These are phyloP conservation scores for Sitta europaea DNA, from an alignment of 2,113 vertebrate species.

Conservation along the genomic window DNA sequence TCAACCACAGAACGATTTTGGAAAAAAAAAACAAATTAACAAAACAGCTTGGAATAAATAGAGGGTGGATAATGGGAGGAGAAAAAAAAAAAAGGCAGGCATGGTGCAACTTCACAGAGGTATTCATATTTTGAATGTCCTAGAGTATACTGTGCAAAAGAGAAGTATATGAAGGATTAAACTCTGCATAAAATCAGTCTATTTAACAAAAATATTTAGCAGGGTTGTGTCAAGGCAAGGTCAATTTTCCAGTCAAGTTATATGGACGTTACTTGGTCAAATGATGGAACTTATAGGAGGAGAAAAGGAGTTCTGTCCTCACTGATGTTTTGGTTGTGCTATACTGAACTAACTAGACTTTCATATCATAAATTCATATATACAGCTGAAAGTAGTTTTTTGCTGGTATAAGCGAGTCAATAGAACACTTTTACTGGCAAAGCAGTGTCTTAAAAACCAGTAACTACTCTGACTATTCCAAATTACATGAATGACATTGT, in stretches of 20 bases:
- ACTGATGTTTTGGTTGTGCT: background rate
- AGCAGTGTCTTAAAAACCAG: background rate
- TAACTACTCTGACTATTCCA: background rate
- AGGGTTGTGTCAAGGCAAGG: background rate
- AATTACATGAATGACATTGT: background rate
- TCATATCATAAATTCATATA: background rate
- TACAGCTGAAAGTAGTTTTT: background rate
- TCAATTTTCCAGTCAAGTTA: background rate
- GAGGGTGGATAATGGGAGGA: too few species aligned
- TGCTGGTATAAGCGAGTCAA: background rate
- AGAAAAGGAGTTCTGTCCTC: background rate
- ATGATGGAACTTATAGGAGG: background rate
- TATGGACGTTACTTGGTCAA: background rate
- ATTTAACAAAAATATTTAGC: background rate
- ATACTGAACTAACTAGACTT: background rate
- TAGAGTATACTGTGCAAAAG: background rate
- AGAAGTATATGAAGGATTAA: background rate
- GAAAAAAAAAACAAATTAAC: background rate
- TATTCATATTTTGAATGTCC: background rate
- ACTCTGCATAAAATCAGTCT: background rate
- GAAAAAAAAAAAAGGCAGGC: background rate
- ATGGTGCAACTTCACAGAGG: background rate
- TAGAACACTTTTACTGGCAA: background rate
- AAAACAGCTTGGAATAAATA: background rate
- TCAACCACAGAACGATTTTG: background rate